phyloP scores from a whole-genome alignment of 1,140 invertebrate genomes.

The Ephestia elutella region DNA sequence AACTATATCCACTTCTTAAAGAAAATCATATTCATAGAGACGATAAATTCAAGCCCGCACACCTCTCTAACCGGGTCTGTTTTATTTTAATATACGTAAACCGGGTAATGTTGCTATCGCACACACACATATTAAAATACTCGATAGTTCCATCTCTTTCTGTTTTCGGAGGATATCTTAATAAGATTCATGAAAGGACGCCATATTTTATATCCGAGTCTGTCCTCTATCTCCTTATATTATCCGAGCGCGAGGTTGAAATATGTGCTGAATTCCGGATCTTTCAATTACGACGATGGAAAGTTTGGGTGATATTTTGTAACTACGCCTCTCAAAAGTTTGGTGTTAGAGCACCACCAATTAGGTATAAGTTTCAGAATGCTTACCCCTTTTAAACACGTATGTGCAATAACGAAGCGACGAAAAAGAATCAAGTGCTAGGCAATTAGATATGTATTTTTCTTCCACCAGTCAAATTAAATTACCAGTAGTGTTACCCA shows the following conservation, averaged over 20 bases:
- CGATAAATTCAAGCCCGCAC: slow-evolving; percentile 61
- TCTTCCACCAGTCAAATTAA: too few relatives aligned
- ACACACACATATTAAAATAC: slow-evolving; percentile 13
- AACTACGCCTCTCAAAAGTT: slow-evolving; percentile 16
- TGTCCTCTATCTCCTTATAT: slow-evolving; percentile 76
- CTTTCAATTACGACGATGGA: slow-evolving; percentile 71
- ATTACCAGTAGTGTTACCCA: too few relatives aligned
- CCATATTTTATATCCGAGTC: slow-evolving; percentile 80
- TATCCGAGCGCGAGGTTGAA: slow-evolving; percentile 71
- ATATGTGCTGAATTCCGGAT: slow-evolving; percentile 73
- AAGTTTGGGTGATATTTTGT: slow-evolving; percentile 51
- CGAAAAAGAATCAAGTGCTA: too few relatives aligned
- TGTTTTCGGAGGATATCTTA: slow-evolving; percentile 78
- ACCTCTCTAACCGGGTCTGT: slow-evolving; percentile 67
- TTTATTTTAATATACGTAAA: slow-evolving; percentile 74
- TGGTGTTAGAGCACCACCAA: neutral
- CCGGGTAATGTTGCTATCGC: slow-evolving; percentile 37
- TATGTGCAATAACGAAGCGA: too few relatives aligned
- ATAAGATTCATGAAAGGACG: slow-evolving; percentile 83
- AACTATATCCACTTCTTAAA: slow-evolving; percentile 62
- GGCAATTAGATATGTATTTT: too few relatives aligned
- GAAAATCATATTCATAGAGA: slow-evolving; percentile 71
- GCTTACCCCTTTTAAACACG: too few relatives aligned
- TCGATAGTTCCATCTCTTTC: slow-evolving; percentile 37
- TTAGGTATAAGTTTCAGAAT: slow-evolving; percentile 1